Evolutionary conservation across 2,888 invertebrate genomes (phyloP).

Genomic region (Drosophila phalerata): DNA sequence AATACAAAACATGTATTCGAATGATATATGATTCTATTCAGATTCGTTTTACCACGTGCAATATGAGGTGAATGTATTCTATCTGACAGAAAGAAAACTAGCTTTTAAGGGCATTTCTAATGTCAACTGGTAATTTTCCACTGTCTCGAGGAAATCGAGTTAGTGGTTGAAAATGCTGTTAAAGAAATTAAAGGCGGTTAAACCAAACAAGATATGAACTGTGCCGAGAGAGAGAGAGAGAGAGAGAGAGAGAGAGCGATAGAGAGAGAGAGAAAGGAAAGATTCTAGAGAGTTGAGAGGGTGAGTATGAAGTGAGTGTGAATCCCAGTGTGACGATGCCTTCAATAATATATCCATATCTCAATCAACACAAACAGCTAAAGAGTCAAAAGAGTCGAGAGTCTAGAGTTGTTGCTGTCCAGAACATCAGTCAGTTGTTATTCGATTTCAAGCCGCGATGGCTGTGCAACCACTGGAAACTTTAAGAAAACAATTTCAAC

Average conservation of each 20-base stretch:
- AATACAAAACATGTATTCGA: background rate
- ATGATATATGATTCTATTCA: no score
- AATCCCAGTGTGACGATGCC: conserved; percentile 1
- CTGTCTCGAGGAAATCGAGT: conserved; percentile 15
- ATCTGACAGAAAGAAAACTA: conserved; percentile 2
- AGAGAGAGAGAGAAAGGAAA: background rate
- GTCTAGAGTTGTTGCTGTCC: conserved; percentile 9
- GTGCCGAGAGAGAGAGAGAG: background rate
- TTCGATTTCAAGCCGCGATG: conserved; percentile 45
- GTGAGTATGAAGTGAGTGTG: conserved; percentile 18
- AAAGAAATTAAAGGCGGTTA: conserved; percentile 38
- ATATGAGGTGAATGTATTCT: background rate
- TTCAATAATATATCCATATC: conserved; percentile 17
- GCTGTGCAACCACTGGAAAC: conserved; percentile 22
- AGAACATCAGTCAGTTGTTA: conserved; percentile 33
- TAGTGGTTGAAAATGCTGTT: conserved; percentile 50
- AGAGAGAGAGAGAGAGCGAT: background rate
- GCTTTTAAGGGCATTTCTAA: conserved; percentile 11
- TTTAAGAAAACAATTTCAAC: conserved; percentile 36
- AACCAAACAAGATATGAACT: conserved; percentile 31
- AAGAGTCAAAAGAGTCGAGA: conserved; percentile 15
- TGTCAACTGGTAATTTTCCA: conserved; percentile 57
- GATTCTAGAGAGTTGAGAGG: conserved; percentile 7
- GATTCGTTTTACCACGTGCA: no score
- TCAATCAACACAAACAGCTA: conserved; percentile 22